Percentiles rank a stretch among this genome's conserved stretches.
phyloP scores from a whole-genome alignment of 2,797 vertebrate species.

The Artibeus jamaicensis region DNA sequence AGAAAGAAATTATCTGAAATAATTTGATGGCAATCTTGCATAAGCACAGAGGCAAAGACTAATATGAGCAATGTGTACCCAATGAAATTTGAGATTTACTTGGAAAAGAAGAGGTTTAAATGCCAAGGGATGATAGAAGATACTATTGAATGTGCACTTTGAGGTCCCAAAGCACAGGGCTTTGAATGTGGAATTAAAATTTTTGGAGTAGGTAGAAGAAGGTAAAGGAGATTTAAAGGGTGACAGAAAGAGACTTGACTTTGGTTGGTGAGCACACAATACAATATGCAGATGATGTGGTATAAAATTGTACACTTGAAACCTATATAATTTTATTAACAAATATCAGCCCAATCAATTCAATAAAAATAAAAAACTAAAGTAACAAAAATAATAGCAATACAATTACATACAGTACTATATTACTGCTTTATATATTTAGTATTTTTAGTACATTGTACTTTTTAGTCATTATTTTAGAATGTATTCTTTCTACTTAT shows the following conservation, averaged over 20 bases:
- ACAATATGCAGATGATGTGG: neutral
- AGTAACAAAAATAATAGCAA: neutral
- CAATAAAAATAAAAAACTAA: neutral
- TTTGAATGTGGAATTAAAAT: neutral
- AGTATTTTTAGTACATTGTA: neutral
- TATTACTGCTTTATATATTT: neutral
- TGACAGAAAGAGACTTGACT: neutral
- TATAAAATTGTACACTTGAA: neutral
- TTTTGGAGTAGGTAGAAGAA: neutral
- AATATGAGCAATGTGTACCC: neutral
- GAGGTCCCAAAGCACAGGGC: neutral
- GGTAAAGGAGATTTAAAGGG: neutral
- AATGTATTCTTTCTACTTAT: neutral
- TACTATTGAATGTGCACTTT: neutral
- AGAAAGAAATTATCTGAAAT: neutral
- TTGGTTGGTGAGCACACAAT: neutral
- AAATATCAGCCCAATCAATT: neutral
- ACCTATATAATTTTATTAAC: neutral
- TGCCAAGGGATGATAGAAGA: neutral
- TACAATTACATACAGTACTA: neutral
- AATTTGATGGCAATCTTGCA: neutral
- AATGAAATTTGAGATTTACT: neutral
- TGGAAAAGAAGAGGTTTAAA: neutral
- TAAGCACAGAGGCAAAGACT: neutral
- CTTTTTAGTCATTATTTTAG: neutral